Base-by-base conservation (phyloP, 2,888 invertebrate species). In the Drosophila kambysellisi region DNA sequence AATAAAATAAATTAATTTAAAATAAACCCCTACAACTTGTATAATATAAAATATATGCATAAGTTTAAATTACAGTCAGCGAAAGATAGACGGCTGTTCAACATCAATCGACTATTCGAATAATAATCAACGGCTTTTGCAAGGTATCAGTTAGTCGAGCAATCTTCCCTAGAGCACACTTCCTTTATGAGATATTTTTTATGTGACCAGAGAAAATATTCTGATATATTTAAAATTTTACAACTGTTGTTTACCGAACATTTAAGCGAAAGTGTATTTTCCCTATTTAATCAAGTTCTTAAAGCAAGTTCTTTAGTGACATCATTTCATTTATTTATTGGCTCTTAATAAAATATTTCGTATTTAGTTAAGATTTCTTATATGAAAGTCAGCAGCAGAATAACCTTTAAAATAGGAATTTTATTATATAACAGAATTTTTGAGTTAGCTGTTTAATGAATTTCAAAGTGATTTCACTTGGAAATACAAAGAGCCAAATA, bases 141-240 rank as follows among this genome's bases (percentile, higher is more conserved):
- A 50, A 33, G 58, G 54, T 65, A 59, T 63, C 2, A 5, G 1
- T 5, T 0, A n/a, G 46, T 68, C 54, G 30, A 12, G 1, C 25
- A 50, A 7, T 29, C 1, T 30, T 8, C 0, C 11, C 0, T 3
- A 5, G 8, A 30, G 0, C 25, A 20, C 6, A 0, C 11, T 41
- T 20, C n/a, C 7, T 20, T n/a, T 41, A 20, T 54, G n/a, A 60
- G 43, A 57, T 52, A 41, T 32, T 12, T 63, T 79, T 79, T 73
- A 76, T 76, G 41, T 52, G 63, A 76, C 48, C 60, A 39, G 35
- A 30, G 29, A 56, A 29, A 64, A 37, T n/a, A 70, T 35, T 63
- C 53, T 20, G 52, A 58, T 59, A 67, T 51, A 35, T 33, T 32
- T 32, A 6, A 11, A 11, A 20, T 41, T 20, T 66, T 59, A 39